Evolutionary conservation across 2,888 invertebrate genomes (phyloP).

Genomic region (Sisyra nigra): DNA sequence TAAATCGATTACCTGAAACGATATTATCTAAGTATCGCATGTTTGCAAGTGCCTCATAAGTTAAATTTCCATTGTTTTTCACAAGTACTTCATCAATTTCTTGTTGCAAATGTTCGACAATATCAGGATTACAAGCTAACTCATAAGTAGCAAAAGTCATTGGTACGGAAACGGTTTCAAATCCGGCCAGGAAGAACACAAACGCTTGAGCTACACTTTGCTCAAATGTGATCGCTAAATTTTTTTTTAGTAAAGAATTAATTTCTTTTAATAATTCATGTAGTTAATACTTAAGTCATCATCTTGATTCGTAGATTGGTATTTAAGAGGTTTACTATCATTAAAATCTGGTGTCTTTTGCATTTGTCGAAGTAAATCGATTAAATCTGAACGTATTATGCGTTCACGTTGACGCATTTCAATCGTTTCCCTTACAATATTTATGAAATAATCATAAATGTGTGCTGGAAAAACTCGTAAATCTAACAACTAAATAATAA

Average conservation of each 20-base stretch:
- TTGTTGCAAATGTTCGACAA: constrained; percentile 12
- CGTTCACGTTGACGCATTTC: too few species aligned
- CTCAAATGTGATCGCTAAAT: not conserved
- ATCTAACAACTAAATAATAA: constrained; percentile 2
- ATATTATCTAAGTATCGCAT: constrained; percentile 18
- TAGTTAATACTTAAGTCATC: not conserved
- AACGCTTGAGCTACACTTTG: constrained; percentile 15
- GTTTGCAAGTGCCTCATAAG: constrained; percentile 15
- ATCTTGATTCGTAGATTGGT: too few species aligned
- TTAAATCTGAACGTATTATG: too few species aligned
- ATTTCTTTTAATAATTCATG: not conserved
- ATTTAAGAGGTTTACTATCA: too few species aligned
- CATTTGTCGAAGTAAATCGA: too few species aligned
- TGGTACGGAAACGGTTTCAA: constrained; percentile 14
- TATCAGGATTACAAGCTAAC: constrained; percentile 15
- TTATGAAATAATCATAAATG: constrained; percentile 1
- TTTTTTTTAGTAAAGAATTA: too few species aligned
- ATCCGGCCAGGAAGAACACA: constrained; percentile 16
- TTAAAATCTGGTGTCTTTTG: too few species aligned
- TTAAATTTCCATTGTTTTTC: constrained; percentile 11
- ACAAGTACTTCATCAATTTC: constrained; percentile 14
- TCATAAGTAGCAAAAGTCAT: constrained; percentile 14
- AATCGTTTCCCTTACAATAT: too few species aligned
- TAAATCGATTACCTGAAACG: constrained; percentile 11
- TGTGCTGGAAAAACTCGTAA: constrained; percentile 1